Conservation (phyloP, 2,797 vertebrate genomes). For the Tachyglossus aculeatus region DNA sequence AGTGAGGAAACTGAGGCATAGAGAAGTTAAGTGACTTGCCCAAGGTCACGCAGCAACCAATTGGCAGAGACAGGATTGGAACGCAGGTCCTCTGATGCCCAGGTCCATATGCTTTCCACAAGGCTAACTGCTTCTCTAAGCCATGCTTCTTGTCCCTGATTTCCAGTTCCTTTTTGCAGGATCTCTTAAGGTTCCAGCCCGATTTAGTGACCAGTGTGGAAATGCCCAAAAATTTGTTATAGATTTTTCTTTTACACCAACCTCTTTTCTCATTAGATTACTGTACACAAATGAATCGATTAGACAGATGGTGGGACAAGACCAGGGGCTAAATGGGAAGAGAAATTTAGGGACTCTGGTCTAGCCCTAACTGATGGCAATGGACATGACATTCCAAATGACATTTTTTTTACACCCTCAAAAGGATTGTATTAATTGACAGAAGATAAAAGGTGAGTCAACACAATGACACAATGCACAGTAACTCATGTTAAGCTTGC, state of each 20-base stretch:
- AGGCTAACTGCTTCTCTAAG: too few species aligned
- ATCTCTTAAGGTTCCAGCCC: neutral
- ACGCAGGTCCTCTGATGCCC: too few species aligned
- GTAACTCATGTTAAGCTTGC: constrained; percentile 63
- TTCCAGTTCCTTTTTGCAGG: constrained; percentile 10
- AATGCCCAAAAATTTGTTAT: neutral
- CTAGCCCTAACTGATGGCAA: neutral
- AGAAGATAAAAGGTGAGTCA: constrained; percentile 51
- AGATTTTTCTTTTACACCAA: constrained; percentile 8
- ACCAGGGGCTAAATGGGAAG: constrained; percentile 15
- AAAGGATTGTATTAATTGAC: constrained; percentile 56
- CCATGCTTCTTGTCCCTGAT: neutral
- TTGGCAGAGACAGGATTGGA: too few species aligned
- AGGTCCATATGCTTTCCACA: too few species aligned
- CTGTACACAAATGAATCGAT: neutral
- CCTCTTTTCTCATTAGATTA: constrained; percentile 34
- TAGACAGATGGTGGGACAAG: constrained; percentile 19
- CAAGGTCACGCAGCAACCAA: too few species aligned
- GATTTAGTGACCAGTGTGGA: neutral
- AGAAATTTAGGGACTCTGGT: constrained; percentile 28
- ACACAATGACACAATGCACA: constrained; percentile 63
- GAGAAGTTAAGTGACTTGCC: too few species aligned
- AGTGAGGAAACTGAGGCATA: too few species aligned
- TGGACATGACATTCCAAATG: constrained; percentile 43
- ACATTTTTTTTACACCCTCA: constrained; percentile 37